A percentile compares a stretch with the other conserved stretches of the same genome.
Evolutionary conservation across 2,888 invertebrate genomes (phyloP).

Genomic region (Marronus borbonicus): DNA sequence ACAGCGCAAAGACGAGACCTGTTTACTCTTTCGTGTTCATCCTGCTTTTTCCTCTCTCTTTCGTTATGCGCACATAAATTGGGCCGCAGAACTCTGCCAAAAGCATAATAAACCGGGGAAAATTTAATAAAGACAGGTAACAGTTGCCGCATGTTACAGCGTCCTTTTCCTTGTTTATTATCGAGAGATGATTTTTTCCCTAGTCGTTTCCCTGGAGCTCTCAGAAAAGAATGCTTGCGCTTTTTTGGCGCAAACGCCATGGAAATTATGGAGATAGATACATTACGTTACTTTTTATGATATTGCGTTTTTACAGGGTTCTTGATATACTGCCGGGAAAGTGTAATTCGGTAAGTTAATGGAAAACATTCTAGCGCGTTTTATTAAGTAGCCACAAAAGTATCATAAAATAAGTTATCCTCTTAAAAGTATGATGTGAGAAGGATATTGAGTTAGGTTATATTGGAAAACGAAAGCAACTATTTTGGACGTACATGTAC

Average conservation of each 20-base stretch:
- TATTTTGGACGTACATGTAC: no score
- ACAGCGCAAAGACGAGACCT: neutral
- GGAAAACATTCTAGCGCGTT: no score
- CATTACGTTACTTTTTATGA: neutral
- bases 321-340: no score
- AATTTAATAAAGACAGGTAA: conserved; percentile 37
- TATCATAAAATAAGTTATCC: no score
- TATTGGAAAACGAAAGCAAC: no score
- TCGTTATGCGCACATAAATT: conserved; percentile 34
- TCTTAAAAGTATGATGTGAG: no score
- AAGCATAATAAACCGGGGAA: conserved; percentile 39
- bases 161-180: conserved; percentile 20
- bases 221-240: neutral
- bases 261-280: neutral
- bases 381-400: no score
- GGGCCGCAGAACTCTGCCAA: conserved; percentile 2
- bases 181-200: conserved; percentile 7
- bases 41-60: neutral
- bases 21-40: no score
- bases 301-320: neutral
- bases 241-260: neutral
- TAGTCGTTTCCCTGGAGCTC: neutral
- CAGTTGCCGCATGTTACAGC: conserved; percentile 28
- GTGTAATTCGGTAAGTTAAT: no score
- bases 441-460: no score